Evolutionary conservation across 2,888 invertebrate species (phyloP), one percentile per base, ranked within the genome.

Genomic region (Caenorhabditis japonica): DNA sequence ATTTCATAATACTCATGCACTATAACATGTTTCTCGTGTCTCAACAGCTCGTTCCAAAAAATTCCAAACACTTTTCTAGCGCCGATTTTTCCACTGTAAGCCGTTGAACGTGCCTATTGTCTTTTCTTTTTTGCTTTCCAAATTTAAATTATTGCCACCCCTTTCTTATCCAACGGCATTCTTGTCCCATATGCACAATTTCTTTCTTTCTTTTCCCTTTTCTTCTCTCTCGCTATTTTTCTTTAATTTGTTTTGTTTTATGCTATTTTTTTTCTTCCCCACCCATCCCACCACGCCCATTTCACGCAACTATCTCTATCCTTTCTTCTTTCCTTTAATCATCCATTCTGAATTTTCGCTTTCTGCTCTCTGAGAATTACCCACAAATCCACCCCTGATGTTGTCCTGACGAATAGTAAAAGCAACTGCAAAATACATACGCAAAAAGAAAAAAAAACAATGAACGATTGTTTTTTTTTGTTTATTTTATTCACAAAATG

Each of bases 351-450:
- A 58, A 59, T 59, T 27, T 55, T 64, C 72, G 47, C 72, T 72
- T 72, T 64, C 55, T 49, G 72, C 72, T 72, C 72, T 72, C 43
- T 72, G 72, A 72, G 58, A 64, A 71, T 68, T 49, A 43, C 56
- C 7, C n/a, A 25, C 12, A 53, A 53, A 34, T 8, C 38, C n/a
- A n/a, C n/a, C n/a, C n/a, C n/a, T n/a, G n/a, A n/a, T n/a, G n/a
- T 30, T 13, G 41, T 17, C 64, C 64, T 64, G 55, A 55, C 30
- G 19, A 64, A 64, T 64, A 55, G 49, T 64, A 43, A 19, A 64
- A 62, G 53, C 47, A 62, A 62, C 47, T 43, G 1, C 27, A 21
- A n/a, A n/a, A n/a, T n/a, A n/a, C n/a, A n/a, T n/a, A n/a, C n/a
- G n/a, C n/a, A n/a, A 30, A 30, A 10, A 30, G 10, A 30, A 30